Evolutionary conservation across 2,113 vertebrate species (phyloP).

Genomic region (Phrynocephalus versicolor): DNA sequence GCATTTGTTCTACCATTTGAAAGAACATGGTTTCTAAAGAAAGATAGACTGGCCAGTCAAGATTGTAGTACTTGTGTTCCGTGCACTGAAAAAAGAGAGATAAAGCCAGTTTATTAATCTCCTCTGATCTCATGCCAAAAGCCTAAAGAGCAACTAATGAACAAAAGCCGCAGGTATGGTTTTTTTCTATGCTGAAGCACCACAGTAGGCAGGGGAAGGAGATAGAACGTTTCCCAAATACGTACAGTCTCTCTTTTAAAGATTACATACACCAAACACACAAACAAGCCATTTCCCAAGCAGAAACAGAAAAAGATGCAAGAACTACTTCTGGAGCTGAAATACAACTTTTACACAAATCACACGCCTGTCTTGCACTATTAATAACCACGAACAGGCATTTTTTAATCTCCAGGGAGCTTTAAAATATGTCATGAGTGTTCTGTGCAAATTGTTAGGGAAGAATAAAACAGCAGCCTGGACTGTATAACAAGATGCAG

Average conservation of each 20-base stretch:
- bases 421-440: neutral
- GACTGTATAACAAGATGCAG: neutral
- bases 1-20: neutral
- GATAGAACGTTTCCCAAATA: neutral
- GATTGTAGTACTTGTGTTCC: neutral
- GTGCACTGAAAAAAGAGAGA: neutral
- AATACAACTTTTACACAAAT: too few relatives aligned
- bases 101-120: neutral
- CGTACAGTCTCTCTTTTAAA: neutral
- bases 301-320: too few relatives aligned
- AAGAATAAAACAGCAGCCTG: neutral
- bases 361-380: too few relatives aligned
- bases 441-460: neutral
- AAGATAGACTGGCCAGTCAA: neutral
- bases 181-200: neutral
- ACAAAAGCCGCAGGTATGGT: neutral
- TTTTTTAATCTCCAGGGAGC: too few relatives aligned
- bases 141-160: neutral
- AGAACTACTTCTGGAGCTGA: too few relatives aligned
- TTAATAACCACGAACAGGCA: too few relatives aligned
- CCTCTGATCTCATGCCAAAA: neutral
- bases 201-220: too few relatives aligned
- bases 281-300: too few relatives aligned
- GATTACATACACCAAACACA: too few relatives aligned
- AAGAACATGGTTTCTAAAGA: neutral